A percentile compares a stretch with the other conserved stretches of the same genome.
phyloP scores from a whole-genome alignment of 2,113 vertebrate species.

The Apodemus sylvaticus region DNA sequence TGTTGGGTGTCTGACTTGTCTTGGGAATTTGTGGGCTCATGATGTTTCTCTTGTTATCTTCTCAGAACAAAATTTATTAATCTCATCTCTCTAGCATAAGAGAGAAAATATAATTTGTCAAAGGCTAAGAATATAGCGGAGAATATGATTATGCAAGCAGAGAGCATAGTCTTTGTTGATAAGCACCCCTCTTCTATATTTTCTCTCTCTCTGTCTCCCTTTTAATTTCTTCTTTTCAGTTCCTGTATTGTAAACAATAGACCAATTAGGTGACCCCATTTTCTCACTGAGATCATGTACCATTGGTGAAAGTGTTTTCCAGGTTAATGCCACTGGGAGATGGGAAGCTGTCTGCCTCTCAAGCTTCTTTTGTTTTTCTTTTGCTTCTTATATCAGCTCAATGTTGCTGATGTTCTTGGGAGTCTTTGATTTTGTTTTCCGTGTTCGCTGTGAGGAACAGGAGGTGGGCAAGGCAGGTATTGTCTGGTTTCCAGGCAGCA shows the following conservation, averaged over 20 bases:
- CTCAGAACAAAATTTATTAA: not conserved
- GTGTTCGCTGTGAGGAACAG: not conserved
- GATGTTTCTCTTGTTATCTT: not conserved
- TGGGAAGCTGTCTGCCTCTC: not conserved
- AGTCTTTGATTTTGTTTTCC: not conserved
- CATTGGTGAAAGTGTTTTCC: not conserved
- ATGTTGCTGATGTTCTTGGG: not conserved
- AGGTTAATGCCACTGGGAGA: not conserved
- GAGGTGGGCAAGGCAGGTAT: not conserved
- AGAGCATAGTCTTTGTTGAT: not conserved
- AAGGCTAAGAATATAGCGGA: not conserved
- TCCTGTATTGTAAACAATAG: not conserved
- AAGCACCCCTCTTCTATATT: not conserved
- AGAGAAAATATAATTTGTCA: not conserved
- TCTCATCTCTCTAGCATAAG: not conserved
- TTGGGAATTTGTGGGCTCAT: not conserved
- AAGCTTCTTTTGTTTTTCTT: not conserved
- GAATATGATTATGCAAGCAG: not conserved
- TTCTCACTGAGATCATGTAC: not conserved
- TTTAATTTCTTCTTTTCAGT: not conserved
- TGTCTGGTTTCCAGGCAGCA: not conserved
- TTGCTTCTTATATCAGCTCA: not conserved
- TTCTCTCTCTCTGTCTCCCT: not conserved
- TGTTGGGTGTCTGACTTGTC: not conserved
- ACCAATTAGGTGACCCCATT: not conserved